Evolutionary conservation across 2,113 vertebrate species (phyloP), one percentile per base, ranked within the genome.

Genomic region (Aegithalos caudatus): DNA sequence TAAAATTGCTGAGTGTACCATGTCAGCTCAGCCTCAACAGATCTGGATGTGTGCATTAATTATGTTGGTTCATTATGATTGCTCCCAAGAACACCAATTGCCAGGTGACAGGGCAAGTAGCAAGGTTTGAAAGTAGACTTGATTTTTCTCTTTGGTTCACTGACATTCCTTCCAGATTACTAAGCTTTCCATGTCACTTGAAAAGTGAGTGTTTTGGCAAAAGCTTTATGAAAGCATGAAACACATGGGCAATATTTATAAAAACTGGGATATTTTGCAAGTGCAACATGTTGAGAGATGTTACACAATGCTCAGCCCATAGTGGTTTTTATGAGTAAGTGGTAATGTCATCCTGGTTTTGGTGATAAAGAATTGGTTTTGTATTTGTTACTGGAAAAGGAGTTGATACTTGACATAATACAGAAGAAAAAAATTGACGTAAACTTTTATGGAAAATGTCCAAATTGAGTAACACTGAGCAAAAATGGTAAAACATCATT

Each of bases 91-190:
- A 14, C 27, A 28, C 23, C 38, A 45, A 62, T 53, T 72, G 24
- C 29, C 53, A 79, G 60, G 61, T 94, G 78, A 42, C 7, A 69
- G 37, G 27, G 28, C 35, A 73, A 74, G 56, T 54, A 88, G 33
- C 6, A 29, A 28, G 28, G n/a, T 58, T 78, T 83, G 74, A 31
- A 88, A 88, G 27, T 53, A 57, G 47, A 19, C 20, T 90, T 73
- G 37, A 40, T 58, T 84, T 74, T 72, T 88, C 56, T 91, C 29
- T 42, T 71, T 77, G 72, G 33, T 92, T 91, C 58, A 35, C 54
- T 85, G 77, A 56, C 65, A 78, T 96, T 96, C 79, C 37, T 96
- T 96, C 92, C 72, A 88, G 86, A 90, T 92, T 67, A 95, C 62
- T 72, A 58, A 47, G 37, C 57, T 81, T 93, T 95, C 89, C 29